phyloP scores from a whole-genome alignment of 2,888 invertebrate genomes.

The Chloroclystis v-ata region DNA sequence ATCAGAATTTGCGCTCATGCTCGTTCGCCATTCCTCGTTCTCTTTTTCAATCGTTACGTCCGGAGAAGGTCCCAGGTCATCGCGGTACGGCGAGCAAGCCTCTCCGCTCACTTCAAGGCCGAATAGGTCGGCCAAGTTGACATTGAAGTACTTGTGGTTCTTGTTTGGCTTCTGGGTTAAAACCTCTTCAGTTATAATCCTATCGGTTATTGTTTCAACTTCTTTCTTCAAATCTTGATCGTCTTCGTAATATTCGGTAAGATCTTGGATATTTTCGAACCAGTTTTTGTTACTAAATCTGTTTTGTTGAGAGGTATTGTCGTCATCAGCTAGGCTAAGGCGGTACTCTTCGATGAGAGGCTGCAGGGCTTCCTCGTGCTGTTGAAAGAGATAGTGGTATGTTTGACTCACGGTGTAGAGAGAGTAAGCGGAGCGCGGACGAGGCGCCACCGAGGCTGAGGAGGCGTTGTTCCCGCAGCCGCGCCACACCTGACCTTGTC shows the following conservation, averaged over 20 bases:
- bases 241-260: slow-evolving; percentile 74
- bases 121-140: slow-evolving; percentile 64
- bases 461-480: slow-evolving; percentile 49
- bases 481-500: slow-evolving; percentile 65
- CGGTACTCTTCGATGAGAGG: slow-evolving; percentile 63
- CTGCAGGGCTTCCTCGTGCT: slow-evolving; percentile 70
- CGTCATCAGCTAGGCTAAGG: slow-evolving; percentile 40
- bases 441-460: slow-evolving; percentile 53
- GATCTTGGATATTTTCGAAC: slow-evolving; percentile 63
- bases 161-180: slow-evolving; percentile 35
- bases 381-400: slow-evolving; percentile 64
- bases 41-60: slow-evolving; percentile 54
- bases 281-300: slow-evolving; percentile 56
- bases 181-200: slow-evolving; percentile 49
- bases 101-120: slow-evolving; percentile 61
- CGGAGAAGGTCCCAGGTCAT: slow-evolving; percentile 49
- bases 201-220: slow-evolving; percentile 60
- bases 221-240: slow-evolving; percentile 57
- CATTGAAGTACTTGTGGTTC: slow-evolving; percentile 59
- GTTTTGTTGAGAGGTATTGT: slow-evolving; percentile 29
- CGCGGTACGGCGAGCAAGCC: slow-evolving; percentile 51
- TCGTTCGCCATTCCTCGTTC: slow-evolving; percentile 73
- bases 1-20: slow-evolving; percentile 64
- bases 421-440: slow-evolving; percentile 66
- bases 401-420: slow-evolving; percentile 65